phyloP scores from a whole-genome alignment of 2,888 invertebrate genomes.

The Strigamia maritima region DNA sequence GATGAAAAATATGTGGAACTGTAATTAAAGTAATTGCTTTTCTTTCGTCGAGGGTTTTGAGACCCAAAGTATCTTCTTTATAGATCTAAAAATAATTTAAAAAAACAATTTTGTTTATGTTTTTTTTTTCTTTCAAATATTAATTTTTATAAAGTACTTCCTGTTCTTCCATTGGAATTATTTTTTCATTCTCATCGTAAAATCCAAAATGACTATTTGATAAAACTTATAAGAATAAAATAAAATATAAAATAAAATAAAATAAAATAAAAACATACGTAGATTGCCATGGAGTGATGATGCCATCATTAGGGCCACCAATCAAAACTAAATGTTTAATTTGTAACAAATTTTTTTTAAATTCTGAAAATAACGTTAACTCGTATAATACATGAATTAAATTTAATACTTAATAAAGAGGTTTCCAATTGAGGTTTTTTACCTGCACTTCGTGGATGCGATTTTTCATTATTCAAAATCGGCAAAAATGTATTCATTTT shows the following conservation, averaged over 20 bases:
- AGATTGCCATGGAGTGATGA: slow-evolving; percentile 93
- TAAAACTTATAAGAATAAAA: slow-evolving; percentile 46
- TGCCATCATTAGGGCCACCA: slow-evolving; percentile 87
- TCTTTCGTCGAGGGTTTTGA: slow-evolving; percentile 66
- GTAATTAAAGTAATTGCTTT: slow-evolving; percentile 66
- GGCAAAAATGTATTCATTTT: slow-evolving; percentile 5
- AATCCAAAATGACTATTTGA: slow-evolving; percentile 91
- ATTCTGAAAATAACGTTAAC: slow-evolving; percentile 45
- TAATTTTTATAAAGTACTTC: slow-evolving; percentile 46
- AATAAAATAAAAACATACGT: slow-evolving; percentile 56
- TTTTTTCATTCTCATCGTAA: slow-evolving; percentile 67
- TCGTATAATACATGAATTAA: no score
- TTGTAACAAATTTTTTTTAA: slow-evolving; percentile 65
- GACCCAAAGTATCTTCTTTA: slow-evolving; percentile 72
- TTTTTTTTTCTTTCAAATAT: neutral
- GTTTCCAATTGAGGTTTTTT: neutral
- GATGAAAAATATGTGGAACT: slow-evolving; percentile 75
- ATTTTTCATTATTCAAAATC: neutral
- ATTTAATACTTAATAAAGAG: no score
- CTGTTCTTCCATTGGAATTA: slow-evolving; percentile 67
- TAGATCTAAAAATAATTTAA: slow-evolving; percentile 61
- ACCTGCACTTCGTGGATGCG: slow-evolving; percentile 7
- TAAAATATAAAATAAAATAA: neutral
- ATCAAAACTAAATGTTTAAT: slow-evolving; percentile 75
- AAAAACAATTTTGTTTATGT: neutral